These are phyloP conservation scores for Tetragonisca angustula DNA, from an alignment of 2,888 invertebrate genomes.

Conservation along the genomic window DNA sequence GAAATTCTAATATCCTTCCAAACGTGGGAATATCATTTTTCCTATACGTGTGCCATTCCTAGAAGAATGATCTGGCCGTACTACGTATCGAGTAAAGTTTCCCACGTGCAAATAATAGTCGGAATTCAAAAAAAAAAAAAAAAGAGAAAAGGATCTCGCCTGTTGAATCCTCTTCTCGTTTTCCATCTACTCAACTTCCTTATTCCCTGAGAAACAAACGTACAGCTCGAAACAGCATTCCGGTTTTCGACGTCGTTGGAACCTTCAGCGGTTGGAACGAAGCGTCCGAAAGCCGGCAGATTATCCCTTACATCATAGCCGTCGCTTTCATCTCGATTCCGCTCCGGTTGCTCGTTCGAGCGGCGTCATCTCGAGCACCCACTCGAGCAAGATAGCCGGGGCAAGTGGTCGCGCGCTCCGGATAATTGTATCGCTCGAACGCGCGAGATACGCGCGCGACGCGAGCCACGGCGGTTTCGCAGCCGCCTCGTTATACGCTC, in stretches of 20 bases:
- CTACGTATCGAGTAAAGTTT: no score
- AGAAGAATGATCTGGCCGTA: no score
- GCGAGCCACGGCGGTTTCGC: constrained; percentile 58
- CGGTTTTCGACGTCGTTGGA: not conserved
- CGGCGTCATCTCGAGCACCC: constrained; percentile 45
- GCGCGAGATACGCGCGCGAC: constrained; percentile 47
- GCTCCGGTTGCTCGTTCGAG: constrained; percentile 26
- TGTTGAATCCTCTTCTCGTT: no score
- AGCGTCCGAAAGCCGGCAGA: constrained; percentile 16
- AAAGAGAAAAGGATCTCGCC: no score
- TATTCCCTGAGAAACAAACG: not conserved
- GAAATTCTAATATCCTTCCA: no score
- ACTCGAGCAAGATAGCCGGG: constrained; percentile 44
- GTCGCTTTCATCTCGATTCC: constrained; percentile 45
- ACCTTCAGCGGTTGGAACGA: not conserved
- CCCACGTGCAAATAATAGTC: no score
- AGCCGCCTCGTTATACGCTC: constrained; percentile 78
- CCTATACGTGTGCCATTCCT: no score
- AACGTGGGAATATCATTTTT: no score
- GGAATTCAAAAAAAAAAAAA: no score
- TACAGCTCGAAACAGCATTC: not conserved
- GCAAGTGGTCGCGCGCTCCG: constrained; percentile 28
- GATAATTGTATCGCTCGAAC: constrained; percentile 61
- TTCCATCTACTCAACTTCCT: no score
- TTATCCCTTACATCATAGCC: constrained; percentile 40